Base-by-base conservation (phyloP, 2,113 vertebrate genomes). In the Apodemus speciosus region DNA sequence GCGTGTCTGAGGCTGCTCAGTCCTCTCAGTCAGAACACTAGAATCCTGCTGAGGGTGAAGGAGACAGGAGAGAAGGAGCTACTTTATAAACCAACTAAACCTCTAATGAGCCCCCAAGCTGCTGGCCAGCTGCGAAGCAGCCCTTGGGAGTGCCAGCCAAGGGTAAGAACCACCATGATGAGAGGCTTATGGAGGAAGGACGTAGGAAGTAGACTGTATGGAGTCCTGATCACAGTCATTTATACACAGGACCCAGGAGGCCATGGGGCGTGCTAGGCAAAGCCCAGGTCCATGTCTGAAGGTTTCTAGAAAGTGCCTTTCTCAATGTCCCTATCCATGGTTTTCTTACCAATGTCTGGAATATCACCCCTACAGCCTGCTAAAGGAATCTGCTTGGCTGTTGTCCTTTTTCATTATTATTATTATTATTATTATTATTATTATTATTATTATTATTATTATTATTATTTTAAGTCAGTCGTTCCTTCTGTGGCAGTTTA, bases 401-500 rank as follows among this genome's bases (percentile, higher is more conserved):
- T 53, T 85, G 20, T n/a, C 40, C n/a, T 0, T 32, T 18, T 27
- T 43, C 38, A 60, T 58, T 58, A 80, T n/a, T 60, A 38, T 43
- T 68, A 38, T 56, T 4, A 27, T 25, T 49, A 60, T 53, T n/a
- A n/a, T n/a, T n/a, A n/a, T n/a, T n/a, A n/a, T n/a, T n/a, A 49
- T 49, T 49, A 15, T 56, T 16, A 56, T 56, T 56, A 56, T 56
- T 56, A 56, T 56, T 56, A 18, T 56, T 16, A 46, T 46, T 46
- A 46, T 46, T 46, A 46, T 46, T 46, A 46, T 38, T 35, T 23
- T 15, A 66, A 35, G 72, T 64, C 20, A 80, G 0, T 16, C 62
- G 85, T 73, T 80, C 83, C 21, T 92, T 84, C 49, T 84, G 77
- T 58, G 62, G 20, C 85, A 35, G 30, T 92, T 40, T 72, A 81